A percentile compares a stretch with the other conserved stretches of the same genome.
These are phyloP conservation scores for Xiphorhynchus elegans DNA, from an alignment of 2,113 vertebrate genomes.

Conservation along the genomic window DNA sequence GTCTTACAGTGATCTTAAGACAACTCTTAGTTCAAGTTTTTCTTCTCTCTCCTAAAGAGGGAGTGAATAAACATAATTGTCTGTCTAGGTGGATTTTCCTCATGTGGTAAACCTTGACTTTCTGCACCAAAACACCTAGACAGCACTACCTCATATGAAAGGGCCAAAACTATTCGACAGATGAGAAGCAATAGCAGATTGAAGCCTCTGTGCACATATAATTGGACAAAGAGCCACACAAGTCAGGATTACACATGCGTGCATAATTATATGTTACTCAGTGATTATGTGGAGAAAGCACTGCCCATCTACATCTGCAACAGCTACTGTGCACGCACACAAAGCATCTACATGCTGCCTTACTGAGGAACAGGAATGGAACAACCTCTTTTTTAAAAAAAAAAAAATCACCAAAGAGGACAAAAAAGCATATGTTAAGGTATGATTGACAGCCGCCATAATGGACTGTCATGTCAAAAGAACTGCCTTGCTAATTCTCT, in stretches of 20 bases:
- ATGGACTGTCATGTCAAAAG: conserved; percentile 73
- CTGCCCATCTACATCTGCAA: background rate
- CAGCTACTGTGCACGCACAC: background rate
- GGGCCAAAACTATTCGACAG: background rate
- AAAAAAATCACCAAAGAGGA: background rate
- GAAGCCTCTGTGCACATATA: background rate
- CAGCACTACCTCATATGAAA: background rate
- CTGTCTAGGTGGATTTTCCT: background rate
- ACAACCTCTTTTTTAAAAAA: background rate
- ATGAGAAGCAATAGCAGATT: background rate
- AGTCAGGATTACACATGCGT: conserved; percentile 14
- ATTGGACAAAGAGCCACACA: conserved; percentile 12
- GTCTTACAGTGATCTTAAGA: background rate
- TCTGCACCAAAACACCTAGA: background rate
- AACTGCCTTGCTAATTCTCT: conserved; percentile 71
- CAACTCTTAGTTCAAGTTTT: background rate
- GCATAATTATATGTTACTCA: background rate
- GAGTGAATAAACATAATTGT: background rate
- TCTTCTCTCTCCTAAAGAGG: background rate
- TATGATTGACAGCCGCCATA: conserved; percentile 73
- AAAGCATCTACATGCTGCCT: conserved; percentile 31
- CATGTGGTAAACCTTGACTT: background rate
- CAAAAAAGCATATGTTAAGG: conserved; percentile 62
- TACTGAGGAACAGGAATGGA: conserved; percentile 16
- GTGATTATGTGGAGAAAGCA: background rate